A percentile compares a stretch with the other conserved stretches of the same genome.
Conservation (phyloP, 2,113 vertebrate species). For the Trachemys scripta region DNA sequence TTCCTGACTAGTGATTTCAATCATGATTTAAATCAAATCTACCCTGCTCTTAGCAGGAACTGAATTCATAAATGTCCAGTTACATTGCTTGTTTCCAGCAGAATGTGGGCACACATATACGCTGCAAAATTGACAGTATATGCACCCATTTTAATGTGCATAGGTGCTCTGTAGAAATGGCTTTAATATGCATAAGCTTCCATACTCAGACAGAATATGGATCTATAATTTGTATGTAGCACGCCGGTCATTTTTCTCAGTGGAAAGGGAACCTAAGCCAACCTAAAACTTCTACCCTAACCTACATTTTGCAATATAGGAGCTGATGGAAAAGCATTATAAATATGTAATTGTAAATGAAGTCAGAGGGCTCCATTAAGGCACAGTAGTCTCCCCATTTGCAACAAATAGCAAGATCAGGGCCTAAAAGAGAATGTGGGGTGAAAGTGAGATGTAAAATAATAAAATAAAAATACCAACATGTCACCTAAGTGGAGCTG, state of each 20-base stretch:
- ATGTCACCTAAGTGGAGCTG: background rate
- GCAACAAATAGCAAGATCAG: background rate
- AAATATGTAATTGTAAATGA: background rate
- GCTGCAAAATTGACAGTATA: background rate
- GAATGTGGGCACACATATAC: background rate
- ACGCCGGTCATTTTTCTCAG: background rate
- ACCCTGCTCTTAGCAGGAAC: background rate
- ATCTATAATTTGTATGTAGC: background rate
- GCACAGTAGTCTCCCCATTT: background rate
- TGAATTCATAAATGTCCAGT: background rate
- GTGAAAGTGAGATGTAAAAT: too few relatives aligned
- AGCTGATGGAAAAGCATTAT: background rate
- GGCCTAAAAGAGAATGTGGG: background rate
- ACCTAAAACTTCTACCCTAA: too few relatives aligned
- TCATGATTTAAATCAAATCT: too few relatives aligned
- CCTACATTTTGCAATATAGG: too few relatives aligned
- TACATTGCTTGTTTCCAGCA: background rate
- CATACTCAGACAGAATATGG: background rate
- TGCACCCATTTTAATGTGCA: background rate
- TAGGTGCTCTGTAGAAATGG: background rate
- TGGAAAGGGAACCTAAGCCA: background rate
- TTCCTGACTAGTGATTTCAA: too few relatives aligned
- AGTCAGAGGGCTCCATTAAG: background rate
- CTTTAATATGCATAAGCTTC: background rate
- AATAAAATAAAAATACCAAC: background rate